These are phyloP conservation scores for Parelbella ahira DNA, from an alignment of 2,888 invertebrate species.

Conservation along the genomic window DNA sequence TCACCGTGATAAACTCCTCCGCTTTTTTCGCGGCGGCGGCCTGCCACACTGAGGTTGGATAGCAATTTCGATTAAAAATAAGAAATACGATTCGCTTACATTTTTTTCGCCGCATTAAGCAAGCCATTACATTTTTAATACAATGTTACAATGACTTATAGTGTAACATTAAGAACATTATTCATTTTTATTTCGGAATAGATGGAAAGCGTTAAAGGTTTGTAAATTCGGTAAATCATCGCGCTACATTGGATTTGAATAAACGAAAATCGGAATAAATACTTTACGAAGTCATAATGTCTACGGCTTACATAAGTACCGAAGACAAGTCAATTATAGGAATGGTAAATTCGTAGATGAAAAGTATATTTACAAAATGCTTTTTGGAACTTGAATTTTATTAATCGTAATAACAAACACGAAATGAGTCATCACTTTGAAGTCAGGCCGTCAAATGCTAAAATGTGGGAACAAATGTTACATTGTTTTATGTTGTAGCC, in stretches of 20 bases:
- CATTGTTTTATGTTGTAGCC: too few relatives aligned
- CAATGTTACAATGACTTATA: slow-evolving; percentile 26
- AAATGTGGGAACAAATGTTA: too few relatives aligned
- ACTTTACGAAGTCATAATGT: slow-evolving; percentile 36
- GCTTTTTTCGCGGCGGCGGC: slow-evolving; percentile 46
- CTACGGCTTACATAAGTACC: slow-evolving; percentile 35
- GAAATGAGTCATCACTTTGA: too few relatives aligned
- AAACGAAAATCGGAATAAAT: slow-evolving; percentile 38
- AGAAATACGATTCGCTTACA: slow-evolving; percentile 7
- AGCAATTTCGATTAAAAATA: slow-evolving; percentile 20
- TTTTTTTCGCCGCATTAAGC: slow-evolving; percentile 16
- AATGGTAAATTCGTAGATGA: slow-evolving; percentile 45
- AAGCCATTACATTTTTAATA: slow-evolving; percentile 25
- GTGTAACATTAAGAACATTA: slow-evolving; percentile 32
- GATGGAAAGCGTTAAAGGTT: slow-evolving; percentile 39
- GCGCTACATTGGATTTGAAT: slow-evolving; percentile 37
- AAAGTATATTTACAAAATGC: too few relatives aligned
- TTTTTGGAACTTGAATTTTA: too few relatives aligned
- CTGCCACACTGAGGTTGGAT: slow-evolving; percentile 33
- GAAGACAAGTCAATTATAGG: slow-evolving; percentile 38
- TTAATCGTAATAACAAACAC: too few relatives aligned
- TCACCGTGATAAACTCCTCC: slow-evolving; percentile 54
- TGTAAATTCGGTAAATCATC: slow-evolving; percentile 38
- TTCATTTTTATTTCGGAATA: slow-evolving; percentile 33
- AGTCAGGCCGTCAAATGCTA: too few relatives aligned